Evolutionary conservation across 1,140 invertebrate species (phyloP).

Genomic region (Brachionus koreanus): DNA sequence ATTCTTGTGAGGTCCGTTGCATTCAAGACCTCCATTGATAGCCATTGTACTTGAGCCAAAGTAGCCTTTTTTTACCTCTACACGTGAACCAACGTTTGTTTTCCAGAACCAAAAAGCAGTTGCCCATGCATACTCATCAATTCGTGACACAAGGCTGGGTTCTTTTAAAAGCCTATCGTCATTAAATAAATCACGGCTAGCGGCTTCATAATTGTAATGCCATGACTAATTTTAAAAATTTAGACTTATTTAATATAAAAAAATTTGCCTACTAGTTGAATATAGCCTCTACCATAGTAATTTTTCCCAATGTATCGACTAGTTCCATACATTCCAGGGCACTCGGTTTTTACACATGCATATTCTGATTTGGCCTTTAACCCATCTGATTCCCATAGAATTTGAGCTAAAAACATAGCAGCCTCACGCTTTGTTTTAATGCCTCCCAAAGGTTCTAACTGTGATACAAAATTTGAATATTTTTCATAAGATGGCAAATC

Average conservation of each 20-base stretch:
- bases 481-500: background rate
- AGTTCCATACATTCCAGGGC: background rate
- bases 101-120: conserved; percentile 47
- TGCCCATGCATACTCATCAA: conserved; percentile 45
- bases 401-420: conserved; percentile 44
- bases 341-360: background rate
- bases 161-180: conserved; percentile 43
- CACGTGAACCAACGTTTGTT: conserved; percentile 41
- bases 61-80: conserved; percentile 35
- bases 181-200: conserved; percentile 1
- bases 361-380: conserved; percentile 26
- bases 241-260: background rate
- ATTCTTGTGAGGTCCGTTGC: conserved; percentile 12
- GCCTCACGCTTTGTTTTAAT: conserved; percentile 39
- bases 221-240: background rate
- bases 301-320: background rate
- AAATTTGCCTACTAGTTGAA: conserved; percentile 19
- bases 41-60: conserved; percentile 41
- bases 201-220: conserved; percentile 44
- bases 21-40: conserved; percentile 36
- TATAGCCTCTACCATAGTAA: conserved; percentile 44
- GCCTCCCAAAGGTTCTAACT: conserved; percentile 8
- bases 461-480: conserved; percentile 41
- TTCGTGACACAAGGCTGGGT: conserved; percentile 44
- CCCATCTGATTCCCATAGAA: conserved; percentile 40